phyloP scores from a whole-genome alignment of 2,888 invertebrate species.

The Aelia acuminata region DNA sequence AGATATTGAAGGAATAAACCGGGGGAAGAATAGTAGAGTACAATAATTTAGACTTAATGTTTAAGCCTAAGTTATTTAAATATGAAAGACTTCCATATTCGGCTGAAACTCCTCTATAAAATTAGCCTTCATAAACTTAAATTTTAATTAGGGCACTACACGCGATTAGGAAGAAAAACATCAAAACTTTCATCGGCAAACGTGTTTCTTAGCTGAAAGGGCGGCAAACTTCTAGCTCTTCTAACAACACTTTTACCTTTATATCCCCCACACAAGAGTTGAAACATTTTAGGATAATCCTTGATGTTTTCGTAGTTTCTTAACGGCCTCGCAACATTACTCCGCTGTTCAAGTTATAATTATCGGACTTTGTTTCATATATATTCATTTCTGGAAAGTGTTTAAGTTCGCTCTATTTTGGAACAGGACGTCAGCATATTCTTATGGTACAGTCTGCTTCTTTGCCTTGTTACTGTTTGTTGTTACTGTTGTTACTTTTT shows the following conservation, averaged over 20 bases:
- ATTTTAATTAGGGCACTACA: conserved; percentile 35
- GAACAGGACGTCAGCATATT: too few relatives aligned
- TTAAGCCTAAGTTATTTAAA: background rate
- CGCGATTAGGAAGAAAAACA: conserved; percentile 28
- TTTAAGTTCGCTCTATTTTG: too few relatives aligned
- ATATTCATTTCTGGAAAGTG: too few relatives aligned
- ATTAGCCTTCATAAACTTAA: conserved; percentile 21
- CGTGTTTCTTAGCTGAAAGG: background rate
- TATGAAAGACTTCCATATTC: background rate
- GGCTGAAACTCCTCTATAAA: background rate
- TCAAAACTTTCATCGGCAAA: conserved; percentile 9
- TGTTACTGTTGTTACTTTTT: too few relatives aligned
- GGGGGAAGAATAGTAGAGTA: background rate
- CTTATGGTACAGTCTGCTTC: too few relatives aligned
- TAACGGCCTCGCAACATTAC: background rate
- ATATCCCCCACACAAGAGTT: background rate
- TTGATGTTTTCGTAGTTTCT: conserved; percentile 6
- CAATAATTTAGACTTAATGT: background rate
- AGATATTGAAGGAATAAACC: background rate
- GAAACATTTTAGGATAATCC: conserved; percentile 19
- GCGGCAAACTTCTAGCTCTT: background rate
- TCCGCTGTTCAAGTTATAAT: background rate
- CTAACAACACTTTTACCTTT: conserved; percentile 16
- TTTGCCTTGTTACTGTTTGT: too few relatives aligned
- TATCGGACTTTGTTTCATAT: background rate